Conservation (phyloP, 2,113 vertebrate species). For the Dicaeum eximium region DNA sequence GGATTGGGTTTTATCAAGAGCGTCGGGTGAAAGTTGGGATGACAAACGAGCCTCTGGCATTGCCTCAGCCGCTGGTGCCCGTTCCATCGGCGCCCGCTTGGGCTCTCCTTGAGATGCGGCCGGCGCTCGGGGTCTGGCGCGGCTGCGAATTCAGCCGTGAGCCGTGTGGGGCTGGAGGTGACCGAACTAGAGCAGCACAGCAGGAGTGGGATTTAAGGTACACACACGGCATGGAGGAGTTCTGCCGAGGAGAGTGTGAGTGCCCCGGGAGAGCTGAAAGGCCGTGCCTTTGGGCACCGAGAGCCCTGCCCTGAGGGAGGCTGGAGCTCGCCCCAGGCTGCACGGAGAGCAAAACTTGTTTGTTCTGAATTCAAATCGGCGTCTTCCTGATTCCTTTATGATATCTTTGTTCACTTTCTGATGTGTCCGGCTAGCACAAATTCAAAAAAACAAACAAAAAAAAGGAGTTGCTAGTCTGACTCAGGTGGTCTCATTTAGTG, state of each 20-base stretch:
- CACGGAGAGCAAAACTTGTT: fast-evolving
- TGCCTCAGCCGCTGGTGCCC: neutral
- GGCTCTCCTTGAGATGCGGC: neutral
- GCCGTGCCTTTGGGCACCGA: neutral
- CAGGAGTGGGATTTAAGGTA: neutral
- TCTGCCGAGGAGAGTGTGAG: fast-evolving
- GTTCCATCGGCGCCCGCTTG: neutral
- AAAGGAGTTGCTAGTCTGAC: fast-evolving
- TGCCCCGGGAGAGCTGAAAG: neutral
- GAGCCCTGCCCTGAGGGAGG: neutral
- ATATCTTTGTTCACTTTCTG: neutral
- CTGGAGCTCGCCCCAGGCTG: neutral
- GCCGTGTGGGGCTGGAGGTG: neutral
- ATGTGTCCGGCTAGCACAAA: neutral
- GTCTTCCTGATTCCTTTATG: neutral
- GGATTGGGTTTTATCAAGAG: fast-evolving
- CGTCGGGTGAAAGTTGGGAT: neutral
- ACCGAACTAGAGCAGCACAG: fast-evolving
- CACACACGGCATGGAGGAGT: fast-evolving
- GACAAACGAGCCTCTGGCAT: neutral
- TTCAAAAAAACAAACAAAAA: neutral
- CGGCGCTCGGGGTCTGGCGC: neutral
- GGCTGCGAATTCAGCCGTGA: neutral
- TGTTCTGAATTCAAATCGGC: fast-evolving
- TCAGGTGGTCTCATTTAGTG: neutral